Percentiles rank a stretch among this genome's conserved stretches.
Evolutionary conservation across 2,113 vertebrate species (phyloP).

Genomic region (Ranitomeya imitator): DNA sequence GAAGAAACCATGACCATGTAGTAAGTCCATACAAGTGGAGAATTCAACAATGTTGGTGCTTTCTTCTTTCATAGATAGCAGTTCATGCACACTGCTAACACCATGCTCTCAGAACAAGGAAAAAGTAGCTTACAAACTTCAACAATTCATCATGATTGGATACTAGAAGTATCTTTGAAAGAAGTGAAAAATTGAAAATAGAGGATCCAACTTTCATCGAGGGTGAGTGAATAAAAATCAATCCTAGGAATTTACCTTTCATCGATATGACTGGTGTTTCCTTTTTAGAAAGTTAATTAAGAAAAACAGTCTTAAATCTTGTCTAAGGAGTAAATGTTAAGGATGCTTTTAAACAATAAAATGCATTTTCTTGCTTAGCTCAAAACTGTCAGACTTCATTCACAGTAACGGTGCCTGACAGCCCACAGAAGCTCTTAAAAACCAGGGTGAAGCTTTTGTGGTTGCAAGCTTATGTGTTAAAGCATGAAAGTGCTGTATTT

Average conservation of each 20-base stretch:
- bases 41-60: not conserved
- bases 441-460: conserved; percentile 57
- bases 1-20: not conserved
- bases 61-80: not conserved
- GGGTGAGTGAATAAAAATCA: conserved; percentile 55
- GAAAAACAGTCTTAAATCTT: conserved; percentile 48
- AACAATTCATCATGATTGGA: not conserved
- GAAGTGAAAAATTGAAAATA: not conserved
- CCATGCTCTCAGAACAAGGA: not conserved
- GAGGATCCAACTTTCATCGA: not conserved
- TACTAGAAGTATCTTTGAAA: not conserved
- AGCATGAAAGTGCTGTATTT: conserved; percentile 65
- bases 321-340: conserved; percentile 55
- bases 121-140: conserved; percentile 2
- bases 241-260: conserved; percentile 25
- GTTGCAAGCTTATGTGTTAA: conserved; percentile 65
- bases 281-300: conserved; percentile 46
- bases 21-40: not conserved
- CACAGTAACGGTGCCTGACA: conserved; percentile 62
- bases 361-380: conserved; percentile 65
- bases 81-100: not conserved
- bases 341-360: conserved; percentile 67
- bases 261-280: conserved; percentile 58
- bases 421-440: conserved; percentile 65
- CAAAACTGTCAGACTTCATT: conserved; percentile 64